A percentile compares a stretch with the other conserved stretches of the same genome.
phyloP scores from a whole-genome alignment of 92 coral and sea anemone species.

The Meandrina meandrites region DNA sequence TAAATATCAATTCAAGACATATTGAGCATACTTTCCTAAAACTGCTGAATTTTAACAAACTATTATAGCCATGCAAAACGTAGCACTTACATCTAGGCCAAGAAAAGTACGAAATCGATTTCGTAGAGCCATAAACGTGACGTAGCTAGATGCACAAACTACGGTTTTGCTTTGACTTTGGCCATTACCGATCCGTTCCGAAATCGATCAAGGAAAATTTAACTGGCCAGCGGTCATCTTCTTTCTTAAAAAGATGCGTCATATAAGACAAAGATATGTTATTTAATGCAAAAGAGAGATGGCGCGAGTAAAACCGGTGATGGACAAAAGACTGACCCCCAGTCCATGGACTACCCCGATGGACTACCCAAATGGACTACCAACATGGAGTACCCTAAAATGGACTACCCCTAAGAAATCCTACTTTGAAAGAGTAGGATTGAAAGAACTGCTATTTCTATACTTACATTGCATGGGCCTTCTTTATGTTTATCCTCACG shows the following conservation, averaged over 20 bases:
- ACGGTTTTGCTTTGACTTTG: not conserved
- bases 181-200: not conserved
- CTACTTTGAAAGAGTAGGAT: too few relatives aligned
- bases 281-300: too few relatives aligned
- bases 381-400: too few relatives aligned
- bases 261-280: not conserved
- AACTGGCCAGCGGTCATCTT: conserved; percentile 11
- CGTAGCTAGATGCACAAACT: not conserved
- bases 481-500: too few relatives aligned
- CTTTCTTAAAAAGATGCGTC: not conserved
- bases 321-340: too few relatives aligned
- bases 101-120: conserved; percentile 88
- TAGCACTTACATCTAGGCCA: conserved; percentile 86
- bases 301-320: too few relatives aligned
- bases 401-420: too few relatives aligned
- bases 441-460: too few relatives aligned
- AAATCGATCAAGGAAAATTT: not conserved
- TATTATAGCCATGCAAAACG: not conserved
- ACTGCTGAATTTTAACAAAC: not conserved
- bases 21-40: conserved; percentile 17
- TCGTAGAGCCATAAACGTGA: conserved; percentile 74
- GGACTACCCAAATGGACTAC: too few relatives aligned
- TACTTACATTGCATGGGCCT: too few relatives aligned
- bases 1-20: not conserved
- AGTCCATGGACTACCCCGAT: too few relatives aligned